A percentile compares a stretch with the other conserved stretches of the same genome.
These are phyloP conservation scores for Caenorhabditis sp. DNA, from an alignment of 2,888 invertebrate species.

Conservation along the genomic window DNA sequence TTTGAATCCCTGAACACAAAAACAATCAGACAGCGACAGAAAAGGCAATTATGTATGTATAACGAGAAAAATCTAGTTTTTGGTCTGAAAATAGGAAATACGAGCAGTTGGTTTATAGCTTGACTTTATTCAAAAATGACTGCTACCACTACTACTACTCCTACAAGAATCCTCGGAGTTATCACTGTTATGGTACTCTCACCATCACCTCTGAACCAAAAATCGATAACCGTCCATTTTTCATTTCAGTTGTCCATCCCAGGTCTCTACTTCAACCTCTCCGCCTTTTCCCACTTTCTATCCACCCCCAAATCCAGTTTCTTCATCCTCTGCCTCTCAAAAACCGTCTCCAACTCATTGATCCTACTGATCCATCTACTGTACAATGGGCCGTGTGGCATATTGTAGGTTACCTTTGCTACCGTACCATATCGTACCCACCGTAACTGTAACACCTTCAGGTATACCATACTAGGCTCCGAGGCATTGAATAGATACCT, in stretches of 20 bases:
- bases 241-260: background rate
- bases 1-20: no score
- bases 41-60: no score
- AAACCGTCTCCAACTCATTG: conserved; percentile 26
- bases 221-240: no score
- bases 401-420: no score
- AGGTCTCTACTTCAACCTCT: conserved; percentile 27
- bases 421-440: background rate
- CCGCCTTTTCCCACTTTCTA: background rate
- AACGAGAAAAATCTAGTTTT: no score
- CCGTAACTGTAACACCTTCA: conserved; percentile 1
- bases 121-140: no score
- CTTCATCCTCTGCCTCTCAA: conserved; percentile 26
- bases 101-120: no score
- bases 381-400: conserved; percentile 12
- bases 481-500: conserved; percentile 8
- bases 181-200: background rate
- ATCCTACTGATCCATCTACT: conserved; percentile 13
- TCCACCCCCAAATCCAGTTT: conserved; percentile 6
- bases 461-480: conserved; percentile 3
- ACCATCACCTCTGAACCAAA: no score
- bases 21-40: no score
- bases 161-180: no score
- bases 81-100: no score
- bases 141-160: no score